phyloP scores from a whole-genome alignment of 1,140 invertebrate genomes.

The Drosophila tropicalis region DNA sequence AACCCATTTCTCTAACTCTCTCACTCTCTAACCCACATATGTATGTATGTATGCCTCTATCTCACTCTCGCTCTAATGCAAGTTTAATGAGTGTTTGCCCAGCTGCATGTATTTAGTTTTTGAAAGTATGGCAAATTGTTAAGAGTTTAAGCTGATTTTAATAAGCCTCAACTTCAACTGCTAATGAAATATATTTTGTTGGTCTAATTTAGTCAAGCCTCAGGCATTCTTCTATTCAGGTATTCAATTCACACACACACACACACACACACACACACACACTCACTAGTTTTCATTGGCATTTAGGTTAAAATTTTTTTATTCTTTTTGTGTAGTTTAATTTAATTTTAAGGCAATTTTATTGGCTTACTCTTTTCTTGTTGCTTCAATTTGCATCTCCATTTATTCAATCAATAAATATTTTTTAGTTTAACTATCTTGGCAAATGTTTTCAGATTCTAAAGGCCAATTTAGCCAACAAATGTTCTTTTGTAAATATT shows the following conservation, averaged over 20 bases:
- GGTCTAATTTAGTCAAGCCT: neutral
- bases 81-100: slow-evolving; percentile 46
- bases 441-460: neutral
- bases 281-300: neutral
- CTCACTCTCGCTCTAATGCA: slow-evolving; percentile 32
- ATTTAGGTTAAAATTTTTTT: neutral
- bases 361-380: neutral
- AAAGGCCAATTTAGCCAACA: neutral
- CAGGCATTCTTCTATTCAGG: neutral
- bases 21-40: neutral
- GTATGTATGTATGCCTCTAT: no score
- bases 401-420: slow-evolving; percentile 75
- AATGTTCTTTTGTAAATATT: slow-evolving; percentile 28
- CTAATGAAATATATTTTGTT: slow-evolving; percentile 3
- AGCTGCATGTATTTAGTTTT: neutral
- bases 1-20: neutral
- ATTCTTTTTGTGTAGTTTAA: slow-evolving; percentile 66
- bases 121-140: slow-evolving; percentile 1
- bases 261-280: neutral
- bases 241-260: neutral
- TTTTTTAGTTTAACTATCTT: slow-evolving; percentile 54
- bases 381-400: slow-evolving; percentile 50
- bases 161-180: neutral
- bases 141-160: slow-evolving; percentile 13
- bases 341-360: slow-evolving; percentile 52